Evolutionary conservation across 2,888 invertebrate species (phyloP).

Genomic region (Chesias legatella): DNA sequence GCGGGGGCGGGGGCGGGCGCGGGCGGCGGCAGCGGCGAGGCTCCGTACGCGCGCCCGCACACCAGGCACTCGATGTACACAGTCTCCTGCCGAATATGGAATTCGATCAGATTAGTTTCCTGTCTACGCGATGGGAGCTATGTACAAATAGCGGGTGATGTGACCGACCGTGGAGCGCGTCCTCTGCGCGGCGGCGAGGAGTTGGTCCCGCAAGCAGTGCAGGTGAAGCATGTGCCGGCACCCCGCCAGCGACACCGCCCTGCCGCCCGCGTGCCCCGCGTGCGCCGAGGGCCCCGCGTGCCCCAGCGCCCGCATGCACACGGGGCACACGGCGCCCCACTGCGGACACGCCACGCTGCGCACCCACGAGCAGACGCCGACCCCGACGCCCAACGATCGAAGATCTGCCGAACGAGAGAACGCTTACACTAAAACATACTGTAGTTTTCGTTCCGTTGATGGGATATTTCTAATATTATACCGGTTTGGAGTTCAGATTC

Average conservation of each 20-base stretch:
- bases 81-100: constrained; percentile 63
- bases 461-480: too few relatives aligned
- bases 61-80: constrained; percentile 92
- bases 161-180: neutral
- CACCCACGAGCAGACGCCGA: constrained; percentile 21
- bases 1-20: constrained; percentile 76
- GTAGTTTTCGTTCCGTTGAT: too few relatives aligned
- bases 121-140: too few relatives aligned
- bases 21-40: constrained; percentile 64
- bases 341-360: constrained; percentile 70
- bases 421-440: too few relatives aligned
- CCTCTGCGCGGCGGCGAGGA: constrained; percentile 42
- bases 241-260: constrained; percentile 80
- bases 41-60: constrained; percentile 89
- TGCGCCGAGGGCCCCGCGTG: constrained; percentile 76
- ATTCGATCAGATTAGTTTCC: too few relatives aligned
- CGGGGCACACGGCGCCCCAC: constrained; percentile 86
- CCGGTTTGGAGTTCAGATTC: too few relatives aligned
- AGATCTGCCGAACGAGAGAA: constrained; percentile 1
- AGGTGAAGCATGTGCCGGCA: constrained; percentile 91
- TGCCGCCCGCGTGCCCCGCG: constrained; percentile 81
- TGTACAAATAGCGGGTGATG: too few relatives aligned
- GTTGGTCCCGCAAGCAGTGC: constrained; percentile 88
- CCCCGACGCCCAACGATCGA: neutral
- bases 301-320: constrained; percentile 84